phyloP scores from a whole-genome alignment of 30 jellyfish, hydroid and myxozoan species.

The Haliclystus octoradiatus region DNA sequence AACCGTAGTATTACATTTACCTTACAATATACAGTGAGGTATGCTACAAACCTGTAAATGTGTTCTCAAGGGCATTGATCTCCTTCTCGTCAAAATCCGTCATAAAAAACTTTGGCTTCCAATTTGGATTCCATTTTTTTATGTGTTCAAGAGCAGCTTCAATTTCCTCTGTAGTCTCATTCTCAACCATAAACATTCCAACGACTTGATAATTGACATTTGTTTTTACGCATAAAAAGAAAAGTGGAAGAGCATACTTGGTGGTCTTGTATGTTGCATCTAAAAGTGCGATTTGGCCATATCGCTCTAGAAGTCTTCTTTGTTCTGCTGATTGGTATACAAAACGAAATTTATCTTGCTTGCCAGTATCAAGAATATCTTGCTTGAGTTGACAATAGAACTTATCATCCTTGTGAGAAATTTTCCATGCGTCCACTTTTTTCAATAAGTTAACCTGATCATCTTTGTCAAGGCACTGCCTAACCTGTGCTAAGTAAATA shows the following conservation, averaged over 20 bases:
- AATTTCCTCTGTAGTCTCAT: conserved; percentile 10
- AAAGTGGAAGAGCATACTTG: conserved; percentile 51
- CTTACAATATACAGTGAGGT: no score
- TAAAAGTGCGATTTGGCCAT: conserved; percentile 44
- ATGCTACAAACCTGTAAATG: no score
- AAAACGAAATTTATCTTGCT: conserved; percentile 26
- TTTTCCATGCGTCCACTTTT: neutral
- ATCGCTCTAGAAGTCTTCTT: conserved; percentile 39
- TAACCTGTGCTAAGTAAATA: neutral
- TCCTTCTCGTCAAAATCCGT: neutral
- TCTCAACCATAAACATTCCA: conserved; percentile 42
- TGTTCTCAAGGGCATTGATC: neutral
- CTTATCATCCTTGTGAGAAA: neutral
- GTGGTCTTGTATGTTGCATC: conserved; percentile 63
- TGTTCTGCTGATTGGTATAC: conserved; percentile 54
- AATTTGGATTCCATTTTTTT: neutral
- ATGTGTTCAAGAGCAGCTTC: neutral
- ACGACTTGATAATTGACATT: conserved; percentile 75
- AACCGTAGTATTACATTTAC: no score
- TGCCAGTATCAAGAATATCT: neutral
- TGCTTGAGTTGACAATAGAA: neutral
- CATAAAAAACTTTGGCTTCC: neutral
- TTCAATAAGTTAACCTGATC: neutral
- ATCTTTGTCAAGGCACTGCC: neutral
- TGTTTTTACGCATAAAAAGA: conserved; percentile 60